Evolutionary conservation across 2,888 invertebrate species (phyloP).

Genomic region (Xestia rhomboidea): DNA sequence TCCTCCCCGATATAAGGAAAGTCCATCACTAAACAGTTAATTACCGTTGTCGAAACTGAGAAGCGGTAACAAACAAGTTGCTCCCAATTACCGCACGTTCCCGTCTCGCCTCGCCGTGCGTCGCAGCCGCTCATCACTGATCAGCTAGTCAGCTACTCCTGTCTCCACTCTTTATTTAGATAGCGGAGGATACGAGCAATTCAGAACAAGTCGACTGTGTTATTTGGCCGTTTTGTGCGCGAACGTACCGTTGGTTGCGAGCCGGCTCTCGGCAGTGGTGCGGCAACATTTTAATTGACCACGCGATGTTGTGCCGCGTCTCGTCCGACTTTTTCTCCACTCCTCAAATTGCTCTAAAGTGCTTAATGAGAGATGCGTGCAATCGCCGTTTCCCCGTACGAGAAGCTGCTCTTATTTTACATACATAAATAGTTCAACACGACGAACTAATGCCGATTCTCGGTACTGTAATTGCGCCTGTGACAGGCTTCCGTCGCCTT

Average conservation of each 20-base stretch:
- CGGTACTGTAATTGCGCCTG: constrained; percentile 89
- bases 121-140: constrained; percentile 60
- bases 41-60: constrained; percentile 48
- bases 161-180: constrained; percentile 78
- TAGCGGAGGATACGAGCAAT: constrained; percentile 85
- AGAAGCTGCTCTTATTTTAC: constrained; percentile 89
- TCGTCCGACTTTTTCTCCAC: constrained; percentile 88
- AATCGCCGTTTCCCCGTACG: constrained; percentile 90
- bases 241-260: constrained; percentile 77
- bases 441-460: constrained; percentile 90
- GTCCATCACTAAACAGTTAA: constrained; percentile 38
- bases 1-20: constrained; percentile 7
- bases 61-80: constrained; percentile 57
- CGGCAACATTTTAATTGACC: constrained; percentile 89
- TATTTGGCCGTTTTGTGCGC: constrained; percentile 76
- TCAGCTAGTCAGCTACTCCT: constrained; percentile 68
- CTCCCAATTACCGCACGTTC: constrained; percentile 53
- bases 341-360: constrained; percentile 90
- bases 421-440: constrained; percentile 90
- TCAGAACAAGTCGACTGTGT: constrained; percentile 78
- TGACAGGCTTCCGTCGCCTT: constrained; percentile 90
- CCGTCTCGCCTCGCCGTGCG: constrained; percentile 30
- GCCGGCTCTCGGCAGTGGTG: constrained; percentile 80
- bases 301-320: constrained; percentile 88
- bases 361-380: constrained; percentile 91